Evolutionary conservation across 2,113 vertebrate genomes (phyloP).

Genomic region (Callocephalon fimbriatum): DNA sequence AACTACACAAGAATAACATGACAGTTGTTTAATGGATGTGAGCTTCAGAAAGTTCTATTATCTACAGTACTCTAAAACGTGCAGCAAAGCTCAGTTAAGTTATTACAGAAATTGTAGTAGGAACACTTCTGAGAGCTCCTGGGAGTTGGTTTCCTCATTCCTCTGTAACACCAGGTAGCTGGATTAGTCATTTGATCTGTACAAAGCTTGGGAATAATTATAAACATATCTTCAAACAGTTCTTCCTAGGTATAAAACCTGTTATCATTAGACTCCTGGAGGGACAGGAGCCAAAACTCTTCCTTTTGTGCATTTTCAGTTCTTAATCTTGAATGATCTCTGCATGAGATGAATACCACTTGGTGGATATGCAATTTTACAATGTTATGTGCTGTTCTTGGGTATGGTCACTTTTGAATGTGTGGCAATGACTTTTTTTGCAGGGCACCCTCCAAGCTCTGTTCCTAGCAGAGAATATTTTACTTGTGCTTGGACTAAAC

Average conservation of each 20-base stretch:
- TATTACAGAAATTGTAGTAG: background rate
- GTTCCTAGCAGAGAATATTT: background rate
- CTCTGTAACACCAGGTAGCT: conserved; percentile 62
- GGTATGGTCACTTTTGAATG: background rate
- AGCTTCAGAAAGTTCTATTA: background rate
- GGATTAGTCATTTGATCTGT: conserved; percentile 62
- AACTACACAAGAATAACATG: background rate
- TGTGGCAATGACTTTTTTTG: background rate
- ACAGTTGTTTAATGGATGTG: background rate
- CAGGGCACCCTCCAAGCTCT: background rate
- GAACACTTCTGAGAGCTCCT: conserved; percentile 41
- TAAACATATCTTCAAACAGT: conserved; percentile 63
- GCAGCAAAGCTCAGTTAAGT: background rate
- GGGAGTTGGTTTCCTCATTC: conserved; percentile 66
- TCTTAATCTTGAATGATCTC: background rate
- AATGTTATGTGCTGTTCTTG: background rate
- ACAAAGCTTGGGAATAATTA: conserved; percentile 38
- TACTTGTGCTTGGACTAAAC: conserved; percentile 29
- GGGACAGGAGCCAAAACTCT: conserved; percentile 17
- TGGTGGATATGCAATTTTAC: background rate
- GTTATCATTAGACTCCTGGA: background rate
- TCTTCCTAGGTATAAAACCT: conserved; percentile 53
- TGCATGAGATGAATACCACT: background rate
- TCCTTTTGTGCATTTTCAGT: background rate
- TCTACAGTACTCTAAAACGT: background rate